Evolutionary conservation across 2,113 vertebrate genomes (phyloP), one percentile per base, ranked within the genome.

Genomic region (Brachypteracias leptosomus): DNA sequence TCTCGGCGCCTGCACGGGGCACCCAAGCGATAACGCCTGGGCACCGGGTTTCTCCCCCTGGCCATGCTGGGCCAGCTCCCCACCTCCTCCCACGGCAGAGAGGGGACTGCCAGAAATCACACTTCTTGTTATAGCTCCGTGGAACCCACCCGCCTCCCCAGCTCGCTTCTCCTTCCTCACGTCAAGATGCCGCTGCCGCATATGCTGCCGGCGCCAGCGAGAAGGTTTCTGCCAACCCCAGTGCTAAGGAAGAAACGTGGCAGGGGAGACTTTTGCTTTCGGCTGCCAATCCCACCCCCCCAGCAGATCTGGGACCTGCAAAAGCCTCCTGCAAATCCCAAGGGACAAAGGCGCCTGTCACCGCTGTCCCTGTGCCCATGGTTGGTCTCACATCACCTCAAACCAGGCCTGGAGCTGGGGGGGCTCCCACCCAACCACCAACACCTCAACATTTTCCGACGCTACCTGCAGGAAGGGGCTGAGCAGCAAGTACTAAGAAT

Each of bases 331-430:
- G 44, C n/a, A 80, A 22, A 44, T 47, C 40, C 35, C 49, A 6
- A 40, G 76, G 47, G 21, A 67, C 40, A 28, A 22, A 67, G 42
- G 16, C 21, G 29, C 16, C 59, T 1, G 1, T 18, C 46, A 0
- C 58, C 1, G 6, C 55, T 17, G 2, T 20, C 38, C 18, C 11
- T 2, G 21, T 12, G 72, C 7, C 42, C 51, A 22, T 1, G 0
- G 22, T 24, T 38, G 24, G 4, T 44, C 29, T 78, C n/a, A 16
- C 54, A 8, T 36, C 18, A 2, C 46, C 57, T 11, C 31, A 3
- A 5, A 26, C 1, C 0, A 0, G 7, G 55, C 13, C n/a, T 7
- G 52, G 18, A 16, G 76, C 36, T 15, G 3, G 0, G 17, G n/a
- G 40, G 26, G 31, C 16, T 58, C 35, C 67, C 7, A 28, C 22